Evolutionary conservation across 2,797 vertebrate species (phyloP).

Genomic region (Telmatherina bonti): DNA sequence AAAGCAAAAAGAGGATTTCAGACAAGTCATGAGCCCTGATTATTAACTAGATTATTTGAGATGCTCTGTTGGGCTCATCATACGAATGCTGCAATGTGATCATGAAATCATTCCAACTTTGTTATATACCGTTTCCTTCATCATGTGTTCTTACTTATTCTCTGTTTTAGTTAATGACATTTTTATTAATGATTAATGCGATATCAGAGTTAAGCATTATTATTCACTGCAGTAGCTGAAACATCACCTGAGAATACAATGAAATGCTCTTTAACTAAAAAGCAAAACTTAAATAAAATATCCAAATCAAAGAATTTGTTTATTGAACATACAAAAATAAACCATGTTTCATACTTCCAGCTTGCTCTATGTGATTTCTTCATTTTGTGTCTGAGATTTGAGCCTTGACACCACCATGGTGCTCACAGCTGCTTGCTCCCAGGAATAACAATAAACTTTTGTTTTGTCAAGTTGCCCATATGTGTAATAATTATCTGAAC

Average conservation of each 20-base stretch:
- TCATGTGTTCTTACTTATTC: no score
- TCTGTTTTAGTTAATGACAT: no score
- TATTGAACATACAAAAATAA: neutral
- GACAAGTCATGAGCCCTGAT: constrained; percentile 39
- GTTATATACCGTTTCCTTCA: constrained; percentile 25
- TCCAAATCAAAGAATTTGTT: neutral
- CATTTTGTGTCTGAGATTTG: neutral
- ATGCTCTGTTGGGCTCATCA: constrained; percentile 16
- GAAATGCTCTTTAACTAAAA: neutral
- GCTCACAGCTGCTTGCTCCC: neutral
- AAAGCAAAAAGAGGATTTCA: constrained; percentile 56
- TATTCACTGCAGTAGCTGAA: no score
- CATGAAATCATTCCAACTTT: constrained; percentile 51
- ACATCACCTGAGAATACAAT: neutral
- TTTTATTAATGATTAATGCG: no score
- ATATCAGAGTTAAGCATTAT: no score
- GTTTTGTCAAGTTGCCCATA: no score
- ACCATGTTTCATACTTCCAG: no score
- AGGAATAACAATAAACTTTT: neutral
- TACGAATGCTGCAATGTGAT: constrained; percentile 34
- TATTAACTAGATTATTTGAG: constrained; percentile 46
- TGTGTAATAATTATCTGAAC: neutral
- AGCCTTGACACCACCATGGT: neutral
- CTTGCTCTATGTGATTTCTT: neutral
- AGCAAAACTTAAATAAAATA: neutral